phyloP scores from a whole-genome alignment of 2,797 vertebrate species.

The Helostoma temminkii region DNA sequence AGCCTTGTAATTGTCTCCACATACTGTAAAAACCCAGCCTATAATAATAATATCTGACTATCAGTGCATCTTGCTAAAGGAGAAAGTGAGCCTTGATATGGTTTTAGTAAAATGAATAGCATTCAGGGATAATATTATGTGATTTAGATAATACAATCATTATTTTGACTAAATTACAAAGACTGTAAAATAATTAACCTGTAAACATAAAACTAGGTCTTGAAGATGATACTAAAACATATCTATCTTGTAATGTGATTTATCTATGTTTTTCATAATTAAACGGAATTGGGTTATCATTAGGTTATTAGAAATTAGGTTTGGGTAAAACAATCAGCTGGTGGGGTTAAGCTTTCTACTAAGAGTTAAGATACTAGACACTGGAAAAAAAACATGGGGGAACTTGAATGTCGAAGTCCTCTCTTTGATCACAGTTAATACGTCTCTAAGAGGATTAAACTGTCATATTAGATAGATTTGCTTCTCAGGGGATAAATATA shows the following conservation, averaged over 20 bases:
- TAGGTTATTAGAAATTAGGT: background rate
- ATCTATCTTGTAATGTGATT: conserved; percentile 1
- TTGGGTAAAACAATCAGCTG: conserved; percentile 28
- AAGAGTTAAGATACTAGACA: conserved; percentile 34
- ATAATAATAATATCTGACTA: conserved; percentile 2
- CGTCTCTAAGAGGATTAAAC: conserved; percentile 75
- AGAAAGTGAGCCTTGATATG: too few relatives aligned
- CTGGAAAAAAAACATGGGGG: conserved; percentile 36
- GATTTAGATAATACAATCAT: background rate
- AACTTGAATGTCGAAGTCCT: conserved; percentile 56
- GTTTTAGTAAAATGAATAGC: background rate
- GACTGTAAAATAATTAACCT: background rate
- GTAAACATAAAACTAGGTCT: background rate
- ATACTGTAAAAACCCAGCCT: conserved; percentile 18
- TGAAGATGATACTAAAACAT: background rate
- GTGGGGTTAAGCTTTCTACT: conserved; percentile 39
- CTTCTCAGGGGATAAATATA: conserved; percentile 71
- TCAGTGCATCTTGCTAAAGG: conserved; percentile 2
- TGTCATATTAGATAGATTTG: conserved; percentile 77
- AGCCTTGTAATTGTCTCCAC: conserved; percentile 25
- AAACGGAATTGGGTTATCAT: conserved; percentile 5
- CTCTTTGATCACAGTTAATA: conserved; percentile 78
- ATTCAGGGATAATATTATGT: background rate
- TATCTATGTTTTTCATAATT: background rate
- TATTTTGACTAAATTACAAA: background rate